phyloP scores from a whole-genome alignment of 53 echinoderm and acorn worm genomes.

The Holothuria leucospilota region DNA sequence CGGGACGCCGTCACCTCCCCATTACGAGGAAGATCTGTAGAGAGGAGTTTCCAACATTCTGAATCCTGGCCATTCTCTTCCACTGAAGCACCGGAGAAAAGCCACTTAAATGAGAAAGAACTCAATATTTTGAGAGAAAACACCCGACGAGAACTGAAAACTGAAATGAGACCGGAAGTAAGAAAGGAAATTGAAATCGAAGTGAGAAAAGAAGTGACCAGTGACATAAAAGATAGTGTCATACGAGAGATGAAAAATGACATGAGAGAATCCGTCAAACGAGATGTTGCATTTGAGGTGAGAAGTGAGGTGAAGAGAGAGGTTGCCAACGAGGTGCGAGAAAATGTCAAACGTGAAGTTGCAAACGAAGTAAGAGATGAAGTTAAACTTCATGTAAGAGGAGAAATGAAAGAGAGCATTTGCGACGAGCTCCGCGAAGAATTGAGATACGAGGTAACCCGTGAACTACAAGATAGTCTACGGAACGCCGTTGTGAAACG shows the following conservation, averaged over 20 bases:
- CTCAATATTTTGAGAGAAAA: slow-evolving; percentile 15
- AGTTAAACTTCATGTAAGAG: slow-evolving; percentile 17
- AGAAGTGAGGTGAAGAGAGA: slow-evolving; percentile 35
- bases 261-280: slow-evolving; percentile 25
- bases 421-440: slow-evolving; percentile 5
- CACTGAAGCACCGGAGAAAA: slow-evolving; percentile 23
- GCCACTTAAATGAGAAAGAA: slow-evolving; percentile 2
- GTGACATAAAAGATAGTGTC: slow-evolving; percentile 6
- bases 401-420: slow-evolving; percentile 17
- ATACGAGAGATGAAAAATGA: slow-evolving; percentile 20
- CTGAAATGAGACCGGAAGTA: slow-evolving; percentile 21
- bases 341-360: slow-evolving; percentile 28
- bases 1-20: slow-evolving; percentile 35
- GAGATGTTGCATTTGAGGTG: slow-evolving; percentile 34
- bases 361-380: slow-evolving; percentile 39
- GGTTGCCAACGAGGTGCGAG: slow-evolving; percentile 28
- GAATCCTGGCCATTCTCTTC: slow-evolving; percentile 38
- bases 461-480: neutral
- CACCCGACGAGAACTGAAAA: slow-evolving; percentile 14
- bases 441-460: neutral
- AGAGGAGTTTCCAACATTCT: slow-evolving; percentile 41
- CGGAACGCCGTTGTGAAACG: neutral
- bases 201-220: neutral
- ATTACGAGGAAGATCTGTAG: slow-evolving; percentile 28
- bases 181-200: slow-evolving; percentile 1